Percentiles rank a stretch among this genome's conserved stretches.
Evolutionary conservation across 2,888 invertebrate genomes (phyloP).

Genomic region (Phlogophora meticulosa): DNA sequence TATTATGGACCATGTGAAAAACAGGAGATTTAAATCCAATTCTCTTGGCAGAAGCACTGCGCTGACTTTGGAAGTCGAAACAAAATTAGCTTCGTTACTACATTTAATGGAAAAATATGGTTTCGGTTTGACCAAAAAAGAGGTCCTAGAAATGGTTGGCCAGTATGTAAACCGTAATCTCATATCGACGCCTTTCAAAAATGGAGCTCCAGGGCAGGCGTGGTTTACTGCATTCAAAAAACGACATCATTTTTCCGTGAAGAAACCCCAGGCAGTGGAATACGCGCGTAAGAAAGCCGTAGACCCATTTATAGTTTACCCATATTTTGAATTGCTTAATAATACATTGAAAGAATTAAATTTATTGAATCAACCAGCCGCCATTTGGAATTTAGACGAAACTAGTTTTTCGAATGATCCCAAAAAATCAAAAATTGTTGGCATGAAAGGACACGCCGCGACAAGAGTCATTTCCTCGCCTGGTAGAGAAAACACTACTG

Average conservation of each 20-base stretch:
- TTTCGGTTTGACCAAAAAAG: slow-evolving; percentile 18
- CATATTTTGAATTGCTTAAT: slow-evolving; percentile 12
- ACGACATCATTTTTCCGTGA: slow-evolving; percentile 23
- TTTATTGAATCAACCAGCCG: slow-evolving; percentile 6
- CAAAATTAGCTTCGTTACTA: slow-evolving; percentile 14
- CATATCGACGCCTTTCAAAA: slow-evolving; percentile 23
- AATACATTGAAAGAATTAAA: slow-evolving; percentile 17
- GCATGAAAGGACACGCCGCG: slow-evolving; percentile 10
- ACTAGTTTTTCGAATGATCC: slow-evolving; percentile 25
- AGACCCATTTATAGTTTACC: slow-evolving; percentile 14
- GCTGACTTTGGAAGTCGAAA: slow-evolving; percentile 19
- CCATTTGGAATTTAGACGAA: slow-evolving; percentile 22
- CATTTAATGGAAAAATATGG: slow-evolving; percentile 28
- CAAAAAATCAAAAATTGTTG: slow-evolving; percentile 5
- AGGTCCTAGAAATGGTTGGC: slow-evolving; percentile 24
- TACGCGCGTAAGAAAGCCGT: slow-evolving; percentile 21
- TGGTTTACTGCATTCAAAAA: slow-evolving; percentile 28
- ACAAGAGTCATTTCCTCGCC: slow-evolving; percentile 40
- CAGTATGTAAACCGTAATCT: slow-evolving; percentile 14
- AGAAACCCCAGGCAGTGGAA: slow-evolving; percentile 32
- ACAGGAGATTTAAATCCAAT: slow-evolving; percentile 22
- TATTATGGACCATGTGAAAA: slow-evolving; percentile 37
- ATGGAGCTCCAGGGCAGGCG: slow-evolving; percentile 22
- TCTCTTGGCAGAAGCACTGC: slow-evolving; percentile 22
- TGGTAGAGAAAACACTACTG: slow-evolving; percentile 49